phyloP scores from a whole-genome alignment of 2,888 invertebrate genomes.

The Coenonympha glycerion region DNA sequence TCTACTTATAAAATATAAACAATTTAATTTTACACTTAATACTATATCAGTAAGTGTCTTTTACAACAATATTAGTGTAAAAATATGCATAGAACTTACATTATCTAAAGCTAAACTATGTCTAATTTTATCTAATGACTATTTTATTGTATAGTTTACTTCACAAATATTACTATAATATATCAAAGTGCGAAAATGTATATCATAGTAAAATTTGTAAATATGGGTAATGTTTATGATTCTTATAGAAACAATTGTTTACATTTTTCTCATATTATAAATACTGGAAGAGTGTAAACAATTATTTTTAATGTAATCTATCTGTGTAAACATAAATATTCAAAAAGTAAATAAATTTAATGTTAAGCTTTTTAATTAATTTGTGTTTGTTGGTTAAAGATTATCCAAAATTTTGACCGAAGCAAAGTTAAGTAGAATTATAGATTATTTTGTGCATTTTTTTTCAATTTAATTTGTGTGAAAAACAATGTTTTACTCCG shows the following conservation, averaged over 20 bases:
- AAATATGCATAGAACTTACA: not conserved
- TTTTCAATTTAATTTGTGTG: no score
- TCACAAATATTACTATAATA: not conserved
- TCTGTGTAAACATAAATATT: not conserved
- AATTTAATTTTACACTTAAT: not conserved
- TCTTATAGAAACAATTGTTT: not conserved
- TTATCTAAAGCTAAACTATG: not conserved
- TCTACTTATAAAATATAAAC: conserved; percentile 4
- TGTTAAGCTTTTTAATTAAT: no score
- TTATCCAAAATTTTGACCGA: no score
- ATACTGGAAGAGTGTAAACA: not conserved
- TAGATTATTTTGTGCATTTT: no score
- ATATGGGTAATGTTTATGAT: not conserved
- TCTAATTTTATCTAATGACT: conserved; percentile 6
- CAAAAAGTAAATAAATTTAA: no score
- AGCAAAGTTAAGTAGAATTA: no score
- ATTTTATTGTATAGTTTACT: not conserved
- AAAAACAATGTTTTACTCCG: no score
- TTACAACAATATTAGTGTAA: not conserved
- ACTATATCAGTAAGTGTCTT: not conserved
- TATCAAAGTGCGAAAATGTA: not conserved
- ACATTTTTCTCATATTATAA: not conserved
- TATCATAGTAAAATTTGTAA: not conserved
- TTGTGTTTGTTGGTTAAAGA: no score
- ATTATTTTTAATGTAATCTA: not conserved